phyloP scores from a whole-genome alignment of 37 sponge, comb jelly and placozoan species.

The Beroe forskalii region DNA sequence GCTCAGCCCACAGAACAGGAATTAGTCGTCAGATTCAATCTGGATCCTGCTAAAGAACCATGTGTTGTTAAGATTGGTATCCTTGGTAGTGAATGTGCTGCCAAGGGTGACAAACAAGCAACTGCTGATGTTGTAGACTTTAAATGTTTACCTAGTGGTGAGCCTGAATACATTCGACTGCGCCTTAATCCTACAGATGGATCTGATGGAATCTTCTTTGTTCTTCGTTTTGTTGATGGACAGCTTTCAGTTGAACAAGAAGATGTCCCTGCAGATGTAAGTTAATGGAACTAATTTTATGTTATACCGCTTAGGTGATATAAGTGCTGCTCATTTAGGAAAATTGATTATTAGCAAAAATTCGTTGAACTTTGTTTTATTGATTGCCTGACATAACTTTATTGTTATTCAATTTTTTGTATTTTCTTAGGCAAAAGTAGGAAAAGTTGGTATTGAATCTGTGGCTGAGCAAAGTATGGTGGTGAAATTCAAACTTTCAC shows the following conservation, averaged over 20 bases:
- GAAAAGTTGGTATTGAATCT: neutral
- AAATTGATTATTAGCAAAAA: neutral
- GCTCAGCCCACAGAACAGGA: conserved; percentile 57
- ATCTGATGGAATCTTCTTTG: conserved; percentile 40
- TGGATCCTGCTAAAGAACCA: conserved; percentile 36
- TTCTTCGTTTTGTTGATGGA: conserved; percentile 42
- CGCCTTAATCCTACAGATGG: conserved; percentile 38
- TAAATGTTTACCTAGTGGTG: conserved; percentile 25
- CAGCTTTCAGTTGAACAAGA: conserved; percentile 58
- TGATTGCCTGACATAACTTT: too few species aligned
- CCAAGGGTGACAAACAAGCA: conserved; percentile 46
- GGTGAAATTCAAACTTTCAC: conserved; percentile 49
- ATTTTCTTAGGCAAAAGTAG: neutral
- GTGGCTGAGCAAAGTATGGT: conserved; percentile 55
- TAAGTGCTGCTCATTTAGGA: neutral
- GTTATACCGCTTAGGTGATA: too few species aligned
- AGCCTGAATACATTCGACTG: conserved; percentile 29
- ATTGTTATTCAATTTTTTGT: too few species aligned
- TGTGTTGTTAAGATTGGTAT: conserved; percentile 61
- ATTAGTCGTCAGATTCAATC: conserved; percentile 48
- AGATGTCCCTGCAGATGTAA: conserved; percentile 44
- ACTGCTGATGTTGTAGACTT: conserved; percentile 46
- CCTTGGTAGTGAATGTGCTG: conserved; percentile 47
- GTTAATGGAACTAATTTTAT: too few species aligned
- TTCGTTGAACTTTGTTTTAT: neutral